phyloP scores from a whole-genome alignment of 1,140 invertebrate species.

The Stegodyphus mimosarum region DNA sequence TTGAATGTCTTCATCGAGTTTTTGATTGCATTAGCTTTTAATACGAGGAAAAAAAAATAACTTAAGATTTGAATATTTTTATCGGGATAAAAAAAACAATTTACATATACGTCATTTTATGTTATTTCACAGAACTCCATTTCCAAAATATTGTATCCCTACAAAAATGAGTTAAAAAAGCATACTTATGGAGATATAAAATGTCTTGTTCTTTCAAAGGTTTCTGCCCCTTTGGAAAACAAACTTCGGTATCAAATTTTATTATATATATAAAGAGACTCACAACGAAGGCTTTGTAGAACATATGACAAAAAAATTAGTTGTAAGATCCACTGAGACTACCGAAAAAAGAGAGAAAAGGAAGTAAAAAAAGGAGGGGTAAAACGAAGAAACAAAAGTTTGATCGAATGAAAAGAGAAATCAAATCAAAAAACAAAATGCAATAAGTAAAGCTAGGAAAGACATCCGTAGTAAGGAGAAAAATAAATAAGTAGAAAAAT shows the following conservation, averaged over 20 bases:
- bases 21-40: too few species aligned
- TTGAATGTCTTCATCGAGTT: too few species aligned
- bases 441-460: conserved; percentile 43
- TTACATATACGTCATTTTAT: too few species aligned
- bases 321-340: conserved; percentile 20
- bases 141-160: too few species aligned
- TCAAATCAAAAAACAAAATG: conserved; percentile 51
- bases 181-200: not conserved
- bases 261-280: conserved; percentile 11
- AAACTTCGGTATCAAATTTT: conserved; percentile 42
- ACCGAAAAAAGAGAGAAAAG: not conserved
- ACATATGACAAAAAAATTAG: conserved; percentile 27
- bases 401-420: conserved; percentile 54
- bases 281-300: not conserved
- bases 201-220: conserved; percentile 20
- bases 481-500: conserved; percentile 16
- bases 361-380: conserved; percentile 4
- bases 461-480: not conserved
- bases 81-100: too few species aligned
- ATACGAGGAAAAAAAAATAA: too few species aligned
- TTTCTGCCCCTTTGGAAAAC: not conserved
- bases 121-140: too few species aligned
- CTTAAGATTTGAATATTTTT: too few species aligned
- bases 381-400: conserved; percentile 52
- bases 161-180: too few species aligned